Percentiles rank a stretch among this genome's conserved stretches.
These are phyloP conservation scores for Anguilla obscura DNA, from an alignment of 2,797 vertebrate species.

Conservation along the genomic window DNA sequence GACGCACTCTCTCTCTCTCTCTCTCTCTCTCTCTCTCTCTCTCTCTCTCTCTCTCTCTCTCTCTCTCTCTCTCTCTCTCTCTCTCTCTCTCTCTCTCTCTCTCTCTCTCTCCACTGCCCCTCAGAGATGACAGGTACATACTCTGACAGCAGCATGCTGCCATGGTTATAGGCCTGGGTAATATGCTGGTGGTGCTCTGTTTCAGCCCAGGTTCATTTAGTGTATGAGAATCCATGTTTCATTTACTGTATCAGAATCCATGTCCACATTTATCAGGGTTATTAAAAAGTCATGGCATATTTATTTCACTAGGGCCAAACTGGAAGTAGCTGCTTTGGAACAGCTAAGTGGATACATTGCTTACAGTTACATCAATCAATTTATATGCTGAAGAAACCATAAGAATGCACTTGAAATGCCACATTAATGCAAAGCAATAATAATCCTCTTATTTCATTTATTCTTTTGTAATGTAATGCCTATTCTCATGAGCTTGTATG, in stretches of 20 bases:
- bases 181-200: background rate
- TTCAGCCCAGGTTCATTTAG: background rate
- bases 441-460: background rate
- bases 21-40: background rate
- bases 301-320: background rate
- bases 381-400: background rate
- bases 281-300: conserved; percentile 5
- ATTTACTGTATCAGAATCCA: background rate
- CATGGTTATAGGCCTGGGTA: background rate
- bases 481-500: background rate
- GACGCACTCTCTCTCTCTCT: background rate
- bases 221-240: background rate
- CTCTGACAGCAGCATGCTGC: background rate
- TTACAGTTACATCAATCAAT: background rate
- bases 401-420: background rate
- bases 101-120: background rate
- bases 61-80: background rate
- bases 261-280: background rate
- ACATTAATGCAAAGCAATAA: background rate
- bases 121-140: background rate
- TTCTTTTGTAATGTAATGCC: background rate
- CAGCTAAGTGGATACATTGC: background rate
- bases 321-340: background rate
- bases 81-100: background rate
- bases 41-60: too few species aligned